These are phyloP conservation scores for Salvelinus sp. DNA, from an alignment of 2,113 vertebrate species.

Conservation along the genomic window DNA sequence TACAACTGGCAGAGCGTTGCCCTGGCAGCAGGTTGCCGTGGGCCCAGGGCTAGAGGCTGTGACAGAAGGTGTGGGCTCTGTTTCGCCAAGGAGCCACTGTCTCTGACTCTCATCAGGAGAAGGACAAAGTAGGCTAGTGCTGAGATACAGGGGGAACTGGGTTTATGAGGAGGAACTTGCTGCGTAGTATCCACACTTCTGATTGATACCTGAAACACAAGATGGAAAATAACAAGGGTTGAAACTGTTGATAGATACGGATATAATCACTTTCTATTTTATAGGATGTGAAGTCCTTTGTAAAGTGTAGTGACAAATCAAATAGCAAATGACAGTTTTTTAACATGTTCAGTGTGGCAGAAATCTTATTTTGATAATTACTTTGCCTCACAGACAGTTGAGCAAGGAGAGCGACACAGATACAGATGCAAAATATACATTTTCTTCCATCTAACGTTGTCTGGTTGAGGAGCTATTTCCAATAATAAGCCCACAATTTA, in stretches of 20 bases:
- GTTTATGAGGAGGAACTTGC: conserved; percentile 16
- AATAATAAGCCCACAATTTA: conserved; percentile 46
- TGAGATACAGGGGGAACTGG: conserved; percentile 56
- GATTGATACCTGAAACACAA: neutral
- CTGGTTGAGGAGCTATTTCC: neutral
- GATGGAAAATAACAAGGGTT: neutral
- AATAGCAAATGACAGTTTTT: too few species aligned
- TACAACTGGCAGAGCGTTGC: conserved; percentile 96
- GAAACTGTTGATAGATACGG: neutral
- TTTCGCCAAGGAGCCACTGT: conserved; percentile 66
- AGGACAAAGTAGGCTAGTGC: conserved; percentile 71
- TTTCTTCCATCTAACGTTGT: neutral
- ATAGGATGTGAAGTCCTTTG: too few species aligned
- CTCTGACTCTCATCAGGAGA: conserved; percentile 71
- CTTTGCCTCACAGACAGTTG: neutral
- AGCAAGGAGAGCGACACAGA: too few species aligned
- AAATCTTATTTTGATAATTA: neutral
- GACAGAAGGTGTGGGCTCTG: conserved; percentile 86
- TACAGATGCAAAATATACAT: too few species aligned
- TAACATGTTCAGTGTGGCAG: too few species aligned
- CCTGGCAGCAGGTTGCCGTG: conserved; percentile 92
- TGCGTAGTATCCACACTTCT: neutral
- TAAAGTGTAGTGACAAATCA: too few species aligned
- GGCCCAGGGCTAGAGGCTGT: conserved; percentile 88
- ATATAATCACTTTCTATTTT: too few species aligned